Percentiles rank a stretch among this genome's conserved stretches.
Evolutionary conservation across 2,797 vertebrate species (phyloP).

Genomic region (Sitta carolinensis): DNA sequence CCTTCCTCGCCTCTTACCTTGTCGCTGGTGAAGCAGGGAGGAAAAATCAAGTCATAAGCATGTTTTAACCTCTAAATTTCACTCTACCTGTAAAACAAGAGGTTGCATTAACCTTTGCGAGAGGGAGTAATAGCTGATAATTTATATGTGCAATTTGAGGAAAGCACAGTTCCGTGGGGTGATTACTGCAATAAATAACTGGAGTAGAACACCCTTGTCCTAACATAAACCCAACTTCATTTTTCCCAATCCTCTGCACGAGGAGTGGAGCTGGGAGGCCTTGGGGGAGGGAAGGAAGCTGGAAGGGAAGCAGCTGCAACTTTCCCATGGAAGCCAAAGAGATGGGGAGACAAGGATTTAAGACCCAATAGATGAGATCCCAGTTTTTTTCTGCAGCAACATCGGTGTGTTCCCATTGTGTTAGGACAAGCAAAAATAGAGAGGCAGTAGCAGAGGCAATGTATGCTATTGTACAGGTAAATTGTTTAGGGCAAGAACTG

Average conservation of each 20-base stretch:
- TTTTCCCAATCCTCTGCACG: background rate
- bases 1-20: background rate
- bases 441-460: constrained; percentile 29
- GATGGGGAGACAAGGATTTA: background rate
- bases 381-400: background rate
- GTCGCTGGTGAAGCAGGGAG: constrained; percentile 36
- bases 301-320: background rate
- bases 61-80: constrained; percentile 55
- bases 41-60: constrained; percentile 40
- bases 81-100: constrained; percentile 50
- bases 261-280: background rate
- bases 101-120: constrained; percentile 50
- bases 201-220: constrained; percentile 55
- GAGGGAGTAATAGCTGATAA: constrained; percentile 50
- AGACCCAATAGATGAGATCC: background rate
- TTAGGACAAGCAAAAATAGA: constrained; percentile 32
- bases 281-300: background rate
- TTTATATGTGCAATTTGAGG: constrained; percentile 65
- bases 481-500: constrained; percentile 46
- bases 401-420: background rate
- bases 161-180: constrained; percentile 51
- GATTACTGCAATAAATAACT: constrained; percentile 68
- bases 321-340: background rate
- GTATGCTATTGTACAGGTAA: constrained; percentile 28
- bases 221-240: constrained; percentile 32